Evolutionary conservation across 2,888 invertebrate species (phyloP).

Genomic region (Chirona hameri): DNA sequence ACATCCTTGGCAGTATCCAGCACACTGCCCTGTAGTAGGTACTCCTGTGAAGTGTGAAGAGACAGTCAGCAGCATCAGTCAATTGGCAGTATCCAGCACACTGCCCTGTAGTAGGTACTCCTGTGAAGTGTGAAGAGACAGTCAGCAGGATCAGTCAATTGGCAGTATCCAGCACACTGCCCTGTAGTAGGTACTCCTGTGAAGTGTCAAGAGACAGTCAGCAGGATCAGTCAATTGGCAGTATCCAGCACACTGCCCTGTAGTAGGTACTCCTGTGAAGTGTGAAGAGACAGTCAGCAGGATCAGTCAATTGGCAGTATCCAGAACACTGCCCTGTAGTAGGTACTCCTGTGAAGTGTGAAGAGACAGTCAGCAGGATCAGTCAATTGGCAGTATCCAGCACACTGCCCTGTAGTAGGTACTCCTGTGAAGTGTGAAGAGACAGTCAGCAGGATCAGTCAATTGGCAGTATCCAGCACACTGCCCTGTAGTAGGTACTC

Average conservation of each 20-base stretch:
- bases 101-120: slow-evolving; percentile 93
- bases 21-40: slow-evolving; percentile 88
- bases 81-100: slow-evolving; percentile 64
- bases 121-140: slow-evolving; percentile 52
- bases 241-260: slow-evolving; percentile 91
- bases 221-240: too few relatives aligned
- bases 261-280: slow-evolving; percentile 76
- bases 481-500: slow-evolving; percentile 93
- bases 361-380: too few relatives aligned
- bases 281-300: too few relatives aligned
- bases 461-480: slow-evolving; percentile 84
- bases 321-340: slow-evolving; percentile 87
- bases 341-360: slow-evolving; percentile 70
- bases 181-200: slow-evolving; percentile 89
- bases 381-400: slow-evolving; percentile 85
- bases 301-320: slow-evolving; percentile 86
- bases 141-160: too few relatives aligned
- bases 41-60: slow-evolving; percentile 64
- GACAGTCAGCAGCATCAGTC: too few relatives aligned
- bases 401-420: slow-evolving; percentile 88
- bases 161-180: slow-evolving; percentile 85
- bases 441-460: too few relatives aligned
- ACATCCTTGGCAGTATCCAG: slow-evolving; percentile 87
- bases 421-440: slow-evolving; percentile 64
- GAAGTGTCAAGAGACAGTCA: too few relatives aligned